These are phyloP conservation scores for Lasiommata megera DNA, from an alignment of 2,888 invertebrate species.

Conservation along the genomic window DNA sequence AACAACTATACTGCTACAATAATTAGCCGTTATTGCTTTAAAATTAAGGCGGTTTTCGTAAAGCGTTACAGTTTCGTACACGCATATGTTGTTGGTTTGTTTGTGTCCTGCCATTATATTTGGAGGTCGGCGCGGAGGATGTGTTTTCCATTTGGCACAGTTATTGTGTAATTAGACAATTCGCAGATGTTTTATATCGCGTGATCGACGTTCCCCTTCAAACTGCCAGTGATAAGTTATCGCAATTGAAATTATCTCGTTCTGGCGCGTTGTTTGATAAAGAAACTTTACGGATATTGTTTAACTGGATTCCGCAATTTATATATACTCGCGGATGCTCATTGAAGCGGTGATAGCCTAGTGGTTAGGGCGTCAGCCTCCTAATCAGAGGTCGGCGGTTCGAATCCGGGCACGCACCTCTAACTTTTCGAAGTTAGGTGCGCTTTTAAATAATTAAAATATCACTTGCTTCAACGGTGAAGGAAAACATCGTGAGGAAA, in stretches of 20 bases:
- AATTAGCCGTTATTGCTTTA: not conserved
- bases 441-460: no score
- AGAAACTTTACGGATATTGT: not conserved
- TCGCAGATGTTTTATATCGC: constrained; percentile 26
- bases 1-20: constrained; percentile 18
- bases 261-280: constrained; percentile 12
- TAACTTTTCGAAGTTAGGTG: no score
- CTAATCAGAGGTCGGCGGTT: no score
- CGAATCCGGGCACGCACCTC: no score
- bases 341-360: no score
- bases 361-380: no score
- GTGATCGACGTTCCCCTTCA: constrained; percentile 27
- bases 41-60: constrained; percentile 2
- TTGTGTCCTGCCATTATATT: constrained; percentile 66
- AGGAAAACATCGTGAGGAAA: no score
- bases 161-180: constrained; percentile 37
- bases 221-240: constrained; percentile 20
- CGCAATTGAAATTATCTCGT: constrained; percentile 13
- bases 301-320: not conserved
- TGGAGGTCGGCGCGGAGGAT: constrained; percentile 66
- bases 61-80: not conserved
- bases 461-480: no score
- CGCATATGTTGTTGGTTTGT: constrained; percentile 29
- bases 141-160: constrained; percentile 63
- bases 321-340: no score